These are phyloP conservation scores for Hirtodrosophila histrioides DNA, from an alignment of 2,888 invertebrate genomes.

Conservation along the genomic window DNA sequence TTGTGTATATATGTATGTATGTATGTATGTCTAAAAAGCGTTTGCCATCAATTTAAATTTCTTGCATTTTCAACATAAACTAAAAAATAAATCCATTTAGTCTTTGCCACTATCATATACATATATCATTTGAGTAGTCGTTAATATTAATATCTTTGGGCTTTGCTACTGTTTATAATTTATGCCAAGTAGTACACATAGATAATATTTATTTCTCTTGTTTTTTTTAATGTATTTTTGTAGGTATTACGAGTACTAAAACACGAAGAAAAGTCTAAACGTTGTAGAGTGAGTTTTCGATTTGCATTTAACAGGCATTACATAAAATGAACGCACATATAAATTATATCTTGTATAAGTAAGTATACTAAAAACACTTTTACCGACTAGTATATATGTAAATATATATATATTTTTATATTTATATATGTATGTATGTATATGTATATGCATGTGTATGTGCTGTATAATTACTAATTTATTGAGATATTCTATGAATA, in stretches of 20 bases:
- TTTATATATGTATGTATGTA: slow-evolving; percentile 22
- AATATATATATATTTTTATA: slow-evolving; percentile 44
- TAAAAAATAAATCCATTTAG: slow-evolving; percentile 58
- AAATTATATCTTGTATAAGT: slow-evolving; percentile 54
- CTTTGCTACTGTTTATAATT: slow-evolving; percentile 66
- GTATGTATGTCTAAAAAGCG: slow-evolving; percentile 71
- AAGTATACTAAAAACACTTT: slow-evolving; percentile 68
- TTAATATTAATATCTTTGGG: slow-evolving; percentile 79
- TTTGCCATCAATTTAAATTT: slow-evolving; percentile 46
- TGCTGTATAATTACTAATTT: slow-evolving; percentile 62
- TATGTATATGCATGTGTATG: slow-evolving; percentile 48
- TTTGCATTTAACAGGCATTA: slow-evolving; percentile 33
- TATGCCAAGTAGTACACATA: slow-evolving; percentile 68
- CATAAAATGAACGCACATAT: slow-evolving; percentile 21
- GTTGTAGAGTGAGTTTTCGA: slow-evolving; percentile 46
- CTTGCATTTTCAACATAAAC: slow-evolving; percentile 60
- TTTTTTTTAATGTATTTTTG: slow-evolving; percentile 19
- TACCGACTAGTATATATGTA: slow-evolving; percentile 69
- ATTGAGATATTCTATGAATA: slow-evolving; percentile 76
- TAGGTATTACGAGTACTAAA: slow-evolving; percentile 55
- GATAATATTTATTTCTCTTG: slow-evolving; percentile 40
- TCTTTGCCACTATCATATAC: slow-evolving; percentile 71
- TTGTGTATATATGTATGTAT: slow-evolving; percentile 43
- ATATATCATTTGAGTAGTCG: slow-evolving; percentile 55
- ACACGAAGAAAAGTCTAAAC: slow-evolving; percentile 60